These are phyloP conservation scores for Platichthys stellatus DNA, from an alignment of 2,113 vertebrate species.

Conservation along the genomic window DNA sequence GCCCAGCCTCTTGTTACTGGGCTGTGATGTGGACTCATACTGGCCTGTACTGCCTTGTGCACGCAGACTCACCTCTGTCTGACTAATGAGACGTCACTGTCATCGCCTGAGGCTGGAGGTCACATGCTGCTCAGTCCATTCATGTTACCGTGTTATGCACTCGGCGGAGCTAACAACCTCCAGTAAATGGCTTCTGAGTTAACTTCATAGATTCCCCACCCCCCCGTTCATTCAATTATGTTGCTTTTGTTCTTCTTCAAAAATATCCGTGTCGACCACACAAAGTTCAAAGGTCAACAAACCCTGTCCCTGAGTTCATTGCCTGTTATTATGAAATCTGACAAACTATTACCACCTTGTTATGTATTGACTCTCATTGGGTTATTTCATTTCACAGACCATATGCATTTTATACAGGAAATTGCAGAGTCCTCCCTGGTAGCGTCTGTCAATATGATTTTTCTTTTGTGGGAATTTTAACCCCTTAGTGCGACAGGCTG, in stretches of 20 bases:
- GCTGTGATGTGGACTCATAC: constrained; percentile 5
- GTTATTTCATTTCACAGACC: background rate
- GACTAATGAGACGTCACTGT: background rate
- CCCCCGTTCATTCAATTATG: background rate
- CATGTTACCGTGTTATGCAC: constrained; percentile 7
- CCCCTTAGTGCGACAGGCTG: constrained; percentile 19
- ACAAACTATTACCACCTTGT: background rate
- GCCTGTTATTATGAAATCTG: constrained; percentile 7
- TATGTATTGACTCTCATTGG: no score
- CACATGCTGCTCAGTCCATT: constrained; percentile 14
- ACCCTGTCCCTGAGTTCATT: background rate
- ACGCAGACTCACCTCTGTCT: background rate
- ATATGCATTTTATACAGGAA: constrained; percentile 35
- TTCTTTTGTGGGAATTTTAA: constrained; percentile 22
- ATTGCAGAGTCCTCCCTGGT: constrained; percentile 31
- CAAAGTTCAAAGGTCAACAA: constrained; percentile 13
- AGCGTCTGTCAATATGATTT: constrained; percentile 32
- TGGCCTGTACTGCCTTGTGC: no score
- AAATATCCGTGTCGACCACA: background rate
- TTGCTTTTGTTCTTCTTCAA: background rate
- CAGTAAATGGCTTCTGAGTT: background rate
- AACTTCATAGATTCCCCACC: background rate
- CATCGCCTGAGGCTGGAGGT: constrained; percentile 23
- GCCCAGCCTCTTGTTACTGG: background rate
- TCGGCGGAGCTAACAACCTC: constrained; percentile 10